Percentiles rank a stretch among this genome's conserved stretches.
Conservation (phyloP, 2,113 vertebrate species). For the Camelus bactrianus region DNA sequence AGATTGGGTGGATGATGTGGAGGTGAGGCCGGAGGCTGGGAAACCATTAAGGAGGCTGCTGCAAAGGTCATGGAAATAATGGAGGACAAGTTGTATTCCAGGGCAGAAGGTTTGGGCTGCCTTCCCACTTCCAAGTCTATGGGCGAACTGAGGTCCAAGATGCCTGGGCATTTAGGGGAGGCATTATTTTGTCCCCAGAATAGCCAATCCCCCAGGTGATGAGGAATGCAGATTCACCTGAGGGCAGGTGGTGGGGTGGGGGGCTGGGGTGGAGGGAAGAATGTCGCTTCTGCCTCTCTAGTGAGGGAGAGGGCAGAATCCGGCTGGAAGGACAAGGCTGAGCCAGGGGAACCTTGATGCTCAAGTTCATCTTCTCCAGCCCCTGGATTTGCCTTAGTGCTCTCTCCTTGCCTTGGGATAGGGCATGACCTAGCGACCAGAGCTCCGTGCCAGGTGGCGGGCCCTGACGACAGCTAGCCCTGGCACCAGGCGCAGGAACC, state of each 20-base stretch:
- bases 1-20: not conserved
- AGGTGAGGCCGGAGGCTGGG: not conserved
- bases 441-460: not conserved
- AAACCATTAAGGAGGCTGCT: not conserved
- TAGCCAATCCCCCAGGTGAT: rapidly evolving
- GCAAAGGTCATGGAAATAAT: not conserved
- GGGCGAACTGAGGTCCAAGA: not conserved
- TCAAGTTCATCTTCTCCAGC: not conserved
- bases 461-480: not conserved
- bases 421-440: not conserved
- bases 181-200: not conserved
- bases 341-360: not conserved
- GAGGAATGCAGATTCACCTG: not conserved
- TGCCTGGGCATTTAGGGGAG: not conserved
- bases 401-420: not conserved
- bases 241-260: not conserved
- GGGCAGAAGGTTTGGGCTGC: not conserved
- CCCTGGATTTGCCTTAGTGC: not conserved
- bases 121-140: not conserved
- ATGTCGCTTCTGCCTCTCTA: not conserved
- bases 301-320: not conserved
- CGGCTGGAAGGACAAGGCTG: not conserved
- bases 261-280: too few relatives aligned
- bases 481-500: not conserved
- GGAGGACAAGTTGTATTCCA: not conserved